Percentiles rank a stretch among this genome's conserved stretches.
These are phyloP conservation scores for Brachionichthys hirsutus DNA, from an alignment of 2,113 vertebrate genomes.

Conservation along the genomic window DNA sequence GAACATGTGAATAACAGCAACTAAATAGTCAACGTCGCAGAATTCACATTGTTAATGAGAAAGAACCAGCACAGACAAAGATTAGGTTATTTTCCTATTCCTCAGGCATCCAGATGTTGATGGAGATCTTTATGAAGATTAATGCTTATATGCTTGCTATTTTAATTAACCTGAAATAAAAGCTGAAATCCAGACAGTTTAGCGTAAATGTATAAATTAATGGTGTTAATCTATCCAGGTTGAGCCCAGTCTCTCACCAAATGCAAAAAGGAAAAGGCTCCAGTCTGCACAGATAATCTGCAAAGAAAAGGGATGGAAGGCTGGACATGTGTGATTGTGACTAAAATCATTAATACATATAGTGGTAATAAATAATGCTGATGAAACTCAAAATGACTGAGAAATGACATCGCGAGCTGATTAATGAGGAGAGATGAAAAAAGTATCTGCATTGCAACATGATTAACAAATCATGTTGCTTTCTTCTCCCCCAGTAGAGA, in stretches of 20 bases:
- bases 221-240: not conserved
- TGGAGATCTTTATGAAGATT: no score
- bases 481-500: constrained; percentile 14
- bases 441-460: not conserved
- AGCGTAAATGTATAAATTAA: not conserved
- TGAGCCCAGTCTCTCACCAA: constrained; percentile 5
- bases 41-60: not conserved
- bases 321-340: constrained; percentile 6
- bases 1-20: not conserved
- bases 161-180: no score
- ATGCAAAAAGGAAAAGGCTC: constrained; percentile 13
- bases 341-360: not conserved
- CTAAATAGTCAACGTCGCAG: no score
- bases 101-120: not conserved
- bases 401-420: constrained; percentile 10
- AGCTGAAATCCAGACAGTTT: not conserved
- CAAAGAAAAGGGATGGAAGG: constrained; percentile 5
- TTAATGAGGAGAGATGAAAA: constrained; percentile 5
- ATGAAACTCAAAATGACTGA: not conserved
- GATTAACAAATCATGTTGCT: not conserved
- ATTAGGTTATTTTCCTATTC: not conserved
- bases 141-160: no score
- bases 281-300: constrained; percentile 6
- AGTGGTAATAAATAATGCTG: not conserved
- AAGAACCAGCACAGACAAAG: not conserved